A percentile compares a stretch with the other conserved stretches of the same genome.
These are phyloP conservation scores for Coptotermes formosanus DNA, from an alignment of 1,140 invertebrate species.

Conservation along the genomic window DNA sequence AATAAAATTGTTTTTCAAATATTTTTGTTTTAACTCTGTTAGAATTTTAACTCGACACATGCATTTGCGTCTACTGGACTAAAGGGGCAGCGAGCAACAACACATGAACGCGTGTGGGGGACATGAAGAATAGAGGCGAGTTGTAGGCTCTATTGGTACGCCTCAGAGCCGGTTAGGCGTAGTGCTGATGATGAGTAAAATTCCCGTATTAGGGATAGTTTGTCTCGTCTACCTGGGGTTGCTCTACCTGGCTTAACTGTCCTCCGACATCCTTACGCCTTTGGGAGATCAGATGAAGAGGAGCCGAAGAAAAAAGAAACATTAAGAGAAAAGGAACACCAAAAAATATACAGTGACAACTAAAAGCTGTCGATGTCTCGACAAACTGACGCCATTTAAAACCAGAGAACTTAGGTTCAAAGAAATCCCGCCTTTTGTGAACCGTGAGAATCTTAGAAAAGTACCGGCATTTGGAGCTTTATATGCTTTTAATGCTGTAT, in stretches of 20 bases:
- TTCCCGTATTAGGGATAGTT: neutral
- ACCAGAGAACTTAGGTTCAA: neutral
- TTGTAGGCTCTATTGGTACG: too few species aligned
- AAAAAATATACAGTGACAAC: neutral
- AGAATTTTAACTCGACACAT: too few species aligned
- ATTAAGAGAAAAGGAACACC: neutral
- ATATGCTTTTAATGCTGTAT: neutral
- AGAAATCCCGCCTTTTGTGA: neutral
- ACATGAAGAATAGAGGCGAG: too few species aligned
- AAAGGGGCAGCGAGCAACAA: too few species aligned
- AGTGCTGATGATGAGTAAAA: too few species aligned
- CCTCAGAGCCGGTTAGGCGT: too few species aligned
- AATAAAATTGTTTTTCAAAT: too few species aligned
- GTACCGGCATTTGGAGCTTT: neutral
- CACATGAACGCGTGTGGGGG: too few species aligned
- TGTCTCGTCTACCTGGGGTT: neutral
- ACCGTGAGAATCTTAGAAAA: neutral
- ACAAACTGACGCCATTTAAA: conserved; percentile 11
- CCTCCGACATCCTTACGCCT: neutral
- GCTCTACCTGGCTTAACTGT: neutral
- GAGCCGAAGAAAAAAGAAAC: neutral
- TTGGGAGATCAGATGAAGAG: neutral
- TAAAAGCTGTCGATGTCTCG: conserved; percentile 14
- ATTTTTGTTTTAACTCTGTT: too few species aligned
- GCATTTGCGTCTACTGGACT: too few species aligned